phyloP scores from a whole-genome alignment of 1,140 invertebrate genomes.

The Caligus rogercresseyi region DNA sequence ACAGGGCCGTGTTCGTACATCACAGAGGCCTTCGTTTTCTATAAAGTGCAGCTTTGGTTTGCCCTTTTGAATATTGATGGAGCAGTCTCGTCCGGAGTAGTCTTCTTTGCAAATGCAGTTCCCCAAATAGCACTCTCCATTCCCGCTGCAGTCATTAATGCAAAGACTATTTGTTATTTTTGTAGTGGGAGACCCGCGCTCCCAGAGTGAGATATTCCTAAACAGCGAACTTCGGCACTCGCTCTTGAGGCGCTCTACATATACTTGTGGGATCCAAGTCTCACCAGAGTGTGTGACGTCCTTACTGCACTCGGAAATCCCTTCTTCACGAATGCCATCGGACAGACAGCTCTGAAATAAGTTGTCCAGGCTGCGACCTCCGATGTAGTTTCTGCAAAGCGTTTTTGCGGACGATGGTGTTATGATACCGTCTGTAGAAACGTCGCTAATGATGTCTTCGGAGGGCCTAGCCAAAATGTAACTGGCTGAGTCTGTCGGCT shows the following conservation, averaged over 20 bases:
- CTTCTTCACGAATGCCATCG: neutral
- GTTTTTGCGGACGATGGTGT: neutral
- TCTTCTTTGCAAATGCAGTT: neutral
- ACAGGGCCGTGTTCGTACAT: slow-evolving; percentile 17
- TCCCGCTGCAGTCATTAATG: slow-evolving; percentile 10
- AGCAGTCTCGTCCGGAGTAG: neutral
- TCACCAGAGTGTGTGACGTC: neutral
- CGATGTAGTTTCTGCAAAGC: neutral
- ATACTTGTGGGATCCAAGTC: neutral
- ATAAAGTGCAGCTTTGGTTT: neutral
- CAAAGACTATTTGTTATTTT: slow-evolving; percentile 8
- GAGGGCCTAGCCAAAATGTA: neutral
- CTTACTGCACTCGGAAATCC: neutral
- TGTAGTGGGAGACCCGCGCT: neutral
- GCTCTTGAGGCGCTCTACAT: neutral
- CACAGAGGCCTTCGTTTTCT: slow-evolving; percentile 16
- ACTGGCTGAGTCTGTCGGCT: neutral
- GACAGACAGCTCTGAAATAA: neutral
- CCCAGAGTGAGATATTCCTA: slow-evolving; percentile 12
- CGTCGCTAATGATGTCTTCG: neutral
- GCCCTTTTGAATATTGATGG: neutral
- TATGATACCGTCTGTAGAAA: neutral
- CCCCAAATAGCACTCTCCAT: slow-evolving; percentile 11
- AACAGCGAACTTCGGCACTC: neutral
- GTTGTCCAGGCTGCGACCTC: neutral